phyloP scores from a whole-genome alignment of 2,113 vertebrate species.

The Xerus inauris region DNA sequence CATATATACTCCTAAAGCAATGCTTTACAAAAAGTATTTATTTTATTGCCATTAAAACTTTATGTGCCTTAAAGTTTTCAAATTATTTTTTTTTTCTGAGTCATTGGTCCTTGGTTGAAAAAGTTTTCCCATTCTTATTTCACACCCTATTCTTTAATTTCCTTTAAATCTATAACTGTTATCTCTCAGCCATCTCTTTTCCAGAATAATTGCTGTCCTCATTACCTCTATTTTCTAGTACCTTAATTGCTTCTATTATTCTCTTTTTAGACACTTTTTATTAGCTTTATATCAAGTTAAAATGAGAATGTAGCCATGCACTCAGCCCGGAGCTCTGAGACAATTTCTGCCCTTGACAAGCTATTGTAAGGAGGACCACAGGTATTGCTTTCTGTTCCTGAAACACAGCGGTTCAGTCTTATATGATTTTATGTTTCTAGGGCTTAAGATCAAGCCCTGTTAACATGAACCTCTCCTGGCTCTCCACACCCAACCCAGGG shows the following conservation, averaged over 20 bases:
- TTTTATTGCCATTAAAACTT: not conserved
- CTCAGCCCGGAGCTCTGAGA: not conserved
- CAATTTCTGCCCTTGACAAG: not conserved
- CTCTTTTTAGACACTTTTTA: conserved; percentile 23
- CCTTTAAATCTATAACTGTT: not conserved
- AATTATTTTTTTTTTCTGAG: conserved; percentile 58
- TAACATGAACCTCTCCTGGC: not conserved
- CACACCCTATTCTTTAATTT: not conserved
- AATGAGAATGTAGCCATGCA: not conserved
- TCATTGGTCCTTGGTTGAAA: conserved; percentile 18
- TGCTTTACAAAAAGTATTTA: not conserved
- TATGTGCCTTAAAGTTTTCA: not conserved
- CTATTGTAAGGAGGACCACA: not conserved
- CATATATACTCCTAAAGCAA: not conserved
- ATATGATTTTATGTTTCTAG: not conserved
- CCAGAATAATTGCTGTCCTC: conserved; percentile 22
- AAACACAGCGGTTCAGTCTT: not conserved
- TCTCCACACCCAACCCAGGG: not conserved
- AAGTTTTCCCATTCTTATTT: conserved; percentile 45
- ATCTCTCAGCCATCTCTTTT: conserved; percentile 16
- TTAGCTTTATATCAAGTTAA: not conserved
- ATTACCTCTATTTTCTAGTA: conserved; percentile 43
- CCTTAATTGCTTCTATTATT: not conserved
- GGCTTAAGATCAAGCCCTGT: not conserved
- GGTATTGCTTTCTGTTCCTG: not conserved